Base-by-base conservation (phyloP, 1,140 invertebrate genomes). In the Drosophila sp. region DNA sequence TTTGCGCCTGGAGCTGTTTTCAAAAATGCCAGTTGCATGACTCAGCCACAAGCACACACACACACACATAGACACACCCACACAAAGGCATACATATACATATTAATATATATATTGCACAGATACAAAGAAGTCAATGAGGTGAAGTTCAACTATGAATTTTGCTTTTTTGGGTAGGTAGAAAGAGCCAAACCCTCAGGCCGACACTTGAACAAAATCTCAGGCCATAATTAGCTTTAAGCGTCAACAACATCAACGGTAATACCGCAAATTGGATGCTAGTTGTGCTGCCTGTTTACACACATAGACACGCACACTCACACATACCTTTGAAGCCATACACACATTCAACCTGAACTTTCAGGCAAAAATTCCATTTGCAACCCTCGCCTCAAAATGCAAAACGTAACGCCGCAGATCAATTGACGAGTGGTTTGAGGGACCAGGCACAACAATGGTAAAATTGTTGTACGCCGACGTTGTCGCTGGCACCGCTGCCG, bases 81-180 rank as follows among this genome's bases (percentile, higher is more conserved):
- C 40, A 25, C 18, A 32, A 29, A 29, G 3, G 21, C 51, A 46
- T 29, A 53, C 13, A 50, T 7, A 34, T 13, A 43, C 7, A 46
- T 5, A 40, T 27, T 21, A 9, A 6, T 32, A 6, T 36, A 0
- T 21, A n/a, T n/a, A n/a, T n/a, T n/a, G 21, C 8, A 45, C 25
- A 27, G 11, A 8, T 13, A n/a, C 8, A n/a, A 4, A 27, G 21
- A 16, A 14, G 11, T 7, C 64, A 65, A 80, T 59, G 58, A 82
- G 82, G 78, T 87, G 82, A 87, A 87, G 82, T 87, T 87, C 82
- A 87, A 58, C 72, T 71, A 76, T 76, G 67, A 78, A 70, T 53
- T 63, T 56, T 7, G 58, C 25, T 16, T 62, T 62, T 61, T 64
- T 63, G 40, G 61, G 70, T 66, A 74, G 78, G 54, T 54, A 67